A percentile compares a stretch with the other conserved stretches of the same genome.
These are phyloP conservation scores for Pocota personata DNA, from an alignment of 2,888 invertebrate genomes.

Conservation along the genomic window DNA sequence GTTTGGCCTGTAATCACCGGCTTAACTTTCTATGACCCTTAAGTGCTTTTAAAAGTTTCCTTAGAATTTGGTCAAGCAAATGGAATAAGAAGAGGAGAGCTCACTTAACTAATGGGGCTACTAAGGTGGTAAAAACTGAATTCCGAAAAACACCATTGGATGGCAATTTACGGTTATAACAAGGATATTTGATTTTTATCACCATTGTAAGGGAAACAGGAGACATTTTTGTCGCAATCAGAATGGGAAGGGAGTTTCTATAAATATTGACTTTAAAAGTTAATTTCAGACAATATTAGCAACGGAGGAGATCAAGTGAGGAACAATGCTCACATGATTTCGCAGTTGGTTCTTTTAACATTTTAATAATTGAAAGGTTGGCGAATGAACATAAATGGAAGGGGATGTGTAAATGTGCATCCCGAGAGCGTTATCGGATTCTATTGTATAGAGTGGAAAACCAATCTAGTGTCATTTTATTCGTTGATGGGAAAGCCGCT, in stretches of 20 bases:
- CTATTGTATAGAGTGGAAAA: too few relatives aligned
- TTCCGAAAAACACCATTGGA: conserved; percentile 49
- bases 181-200: conserved; percentile 61
- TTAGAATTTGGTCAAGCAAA: conserved; percentile 31
- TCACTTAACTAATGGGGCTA: conserved; percentile 59
- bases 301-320: neutral
- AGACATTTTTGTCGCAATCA: conserved; percentile 12
- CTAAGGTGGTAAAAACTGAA: conserved; percentile 49
- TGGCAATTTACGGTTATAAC: conserved; percentile 44
- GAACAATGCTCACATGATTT: too few relatives aligned
- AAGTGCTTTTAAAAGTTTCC: conserved; percentile 71
- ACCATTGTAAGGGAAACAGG: conserved; percentile 16
- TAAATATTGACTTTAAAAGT: conserved; percentile 12
- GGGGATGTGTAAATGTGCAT: too few relatives aligned
- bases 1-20: conserved; percentile 70
- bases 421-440: too few relatives aligned
- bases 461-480: too few relatives aligned
- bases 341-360: too few relatives aligned
- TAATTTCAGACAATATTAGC: conserved; percentile 14
- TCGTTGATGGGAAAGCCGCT: too few relatives aligned
- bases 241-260: conserved; percentile 8
- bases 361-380: too few relatives aligned
- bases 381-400: too few relatives aligned
- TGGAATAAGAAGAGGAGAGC: neutral
- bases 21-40: conserved; percentile 71